Base-by-base conservation (phyloP, 2,113 vertebrate species). In the Neolamprologus sp. region DNA sequence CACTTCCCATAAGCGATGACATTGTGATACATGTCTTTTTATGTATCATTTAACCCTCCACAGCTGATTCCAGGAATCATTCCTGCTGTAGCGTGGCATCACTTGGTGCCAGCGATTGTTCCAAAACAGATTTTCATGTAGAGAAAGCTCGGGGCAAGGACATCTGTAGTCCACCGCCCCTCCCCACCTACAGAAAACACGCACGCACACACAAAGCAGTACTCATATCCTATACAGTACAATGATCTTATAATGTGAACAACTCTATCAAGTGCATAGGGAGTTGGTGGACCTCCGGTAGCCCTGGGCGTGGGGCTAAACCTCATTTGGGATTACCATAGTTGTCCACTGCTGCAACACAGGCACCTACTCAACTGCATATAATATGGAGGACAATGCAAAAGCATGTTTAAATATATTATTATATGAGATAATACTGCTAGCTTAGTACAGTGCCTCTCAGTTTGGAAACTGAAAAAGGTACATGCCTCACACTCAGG, bases 121-220 rank as follows among this genome's bases (percentile, higher is more conserved):
- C 58, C 81, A 83, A 78, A 84, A 91, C 90, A 80, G 80, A 86
- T 94, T 92, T 87, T 86, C 81, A 90, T 89, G 73, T 82, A 86
- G 90, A 88, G 85, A 88, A 81, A 88, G 94, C 95, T 95, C 13
- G 85, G 83, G 95, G 94, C 92, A 95, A 95, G 94, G 94, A 93
- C 94, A 92, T 90, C 47, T 85, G 91, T 78, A 89, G 54, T 84
- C 81, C 33, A 7, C 57, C 11, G 1, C 55, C 28, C n/a, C 23
- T 21, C 57, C 26, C 23, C 28, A 73, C 45, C 42, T 75, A 54
- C 68, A 45, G 80, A 75, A 55, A 45, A 21, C 85, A 45, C 42
- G 16, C 31, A 47, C 42, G 49, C 86, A 85, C 65, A 40, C 55
- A 75, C 68, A 82, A 53, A 73, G 85, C 82, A 87, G 83, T 83